These are phyloP conservation scores for Heliconius melpomene DNA, from an alignment of 1,140 invertebrate genomes.

Conservation along the genomic window DNA sequence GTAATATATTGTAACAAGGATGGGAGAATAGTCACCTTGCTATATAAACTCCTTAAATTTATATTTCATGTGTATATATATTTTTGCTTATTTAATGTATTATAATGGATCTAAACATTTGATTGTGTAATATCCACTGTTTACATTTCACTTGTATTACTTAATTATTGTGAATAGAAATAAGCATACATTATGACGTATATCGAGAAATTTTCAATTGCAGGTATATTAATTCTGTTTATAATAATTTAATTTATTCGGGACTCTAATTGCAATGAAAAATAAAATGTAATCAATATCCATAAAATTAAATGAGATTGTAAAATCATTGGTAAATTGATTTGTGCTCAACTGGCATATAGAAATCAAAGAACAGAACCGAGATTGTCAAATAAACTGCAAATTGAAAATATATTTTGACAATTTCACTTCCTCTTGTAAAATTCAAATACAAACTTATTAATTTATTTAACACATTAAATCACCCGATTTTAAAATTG, in stretches of 20 bases:
- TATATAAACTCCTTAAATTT: neutral
- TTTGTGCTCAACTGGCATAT: neutral
- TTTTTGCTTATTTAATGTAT: neutral
- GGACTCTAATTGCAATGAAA: neutral
- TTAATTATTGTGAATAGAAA: neutral
- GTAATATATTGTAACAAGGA: neutral
- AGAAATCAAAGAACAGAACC: neutral
- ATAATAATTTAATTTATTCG: neutral
- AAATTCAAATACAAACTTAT: neutral
- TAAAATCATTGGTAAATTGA: no score
- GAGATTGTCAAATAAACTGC: neutral
- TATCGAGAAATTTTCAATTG: neutral
- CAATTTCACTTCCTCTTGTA: neutral
- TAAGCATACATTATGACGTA: slow-evolving; percentile 6
- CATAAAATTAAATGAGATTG: no score
- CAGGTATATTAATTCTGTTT: neutral
- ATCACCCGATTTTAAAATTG: neutral
- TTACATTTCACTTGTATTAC: neutral
- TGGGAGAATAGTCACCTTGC: neutral
- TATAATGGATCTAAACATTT: neutral
- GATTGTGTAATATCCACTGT: neutral
- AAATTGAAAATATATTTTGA: neutral
- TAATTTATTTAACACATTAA: neutral
- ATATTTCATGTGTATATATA: neutral
- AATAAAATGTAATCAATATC: neutral